Evolutionary conservation across 37 sponge, comb jelly and placozoan species (phyloP).

Genomic region (Chondrosia reniformis): DNA sequence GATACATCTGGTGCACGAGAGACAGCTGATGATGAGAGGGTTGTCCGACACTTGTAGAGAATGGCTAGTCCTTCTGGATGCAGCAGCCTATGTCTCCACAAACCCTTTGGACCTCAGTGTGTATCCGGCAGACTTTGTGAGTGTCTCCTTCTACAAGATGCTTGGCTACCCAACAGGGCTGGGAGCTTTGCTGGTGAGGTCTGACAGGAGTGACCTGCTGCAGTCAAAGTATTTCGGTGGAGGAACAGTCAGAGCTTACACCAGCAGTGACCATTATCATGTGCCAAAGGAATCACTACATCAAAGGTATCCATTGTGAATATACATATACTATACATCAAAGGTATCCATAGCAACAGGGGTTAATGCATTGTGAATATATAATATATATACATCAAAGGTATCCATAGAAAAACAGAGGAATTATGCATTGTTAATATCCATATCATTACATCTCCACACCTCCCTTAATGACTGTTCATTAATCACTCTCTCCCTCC

Average conservation of each 20-base stretch:
- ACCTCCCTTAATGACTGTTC: too few species aligned
- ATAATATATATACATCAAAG: too few species aligned
- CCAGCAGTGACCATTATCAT: constrained; percentile 51
- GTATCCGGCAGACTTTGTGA: constrained; percentile 74
- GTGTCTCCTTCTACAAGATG: constrained; percentile 93
- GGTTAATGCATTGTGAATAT: too few species aligned
- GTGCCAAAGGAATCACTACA: constrained; percentile 38
- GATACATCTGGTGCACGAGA: constrained; percentile 25
- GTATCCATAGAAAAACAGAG: too few species aligned
- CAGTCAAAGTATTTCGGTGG: constrained; percentile 76
- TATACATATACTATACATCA: too few species aligned
- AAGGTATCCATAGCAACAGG: too few species aligned
- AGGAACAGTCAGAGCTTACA: constrained; percentile 73
- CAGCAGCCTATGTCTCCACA: constrained; percentile 72
- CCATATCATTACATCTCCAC: too few species aligned
- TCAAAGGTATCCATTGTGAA: constrained; percentile 52
- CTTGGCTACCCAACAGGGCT: constrained; percentile 95
- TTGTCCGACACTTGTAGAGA: not conserved
- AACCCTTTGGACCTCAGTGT: constrained; percentile 64
- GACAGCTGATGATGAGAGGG: not conserved
- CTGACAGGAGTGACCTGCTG: constrained; percentile 45
- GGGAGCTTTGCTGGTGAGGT: constrained; percentile 81
- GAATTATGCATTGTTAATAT: too few species aligned
- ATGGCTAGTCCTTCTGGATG: constrained; percentile 77
- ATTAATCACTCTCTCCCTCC: too few species aligned